Evolutionary conservation across 2,888 invertebrate genomes (phyloP).

Genomic region (Platycheirus albimanus): DNA sequence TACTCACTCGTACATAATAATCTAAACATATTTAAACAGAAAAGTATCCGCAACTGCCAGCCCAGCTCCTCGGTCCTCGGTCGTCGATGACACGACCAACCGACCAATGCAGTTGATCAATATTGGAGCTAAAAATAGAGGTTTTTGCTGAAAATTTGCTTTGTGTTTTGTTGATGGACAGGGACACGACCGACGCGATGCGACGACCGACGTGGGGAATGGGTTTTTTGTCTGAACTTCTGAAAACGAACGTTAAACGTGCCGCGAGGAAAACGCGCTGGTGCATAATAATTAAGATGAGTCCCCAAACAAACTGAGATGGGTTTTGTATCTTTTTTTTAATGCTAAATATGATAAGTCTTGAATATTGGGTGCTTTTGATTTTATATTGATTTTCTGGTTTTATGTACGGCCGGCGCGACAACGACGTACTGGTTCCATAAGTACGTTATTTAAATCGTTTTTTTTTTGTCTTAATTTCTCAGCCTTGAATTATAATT

Average conservation of each 20-base stretch:
- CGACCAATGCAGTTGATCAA: constrained; percentile 26
- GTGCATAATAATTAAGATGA: constrained; percentile 63
- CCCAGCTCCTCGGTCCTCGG: too few species aligned
- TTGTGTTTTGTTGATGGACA: constrained; percentile 20
- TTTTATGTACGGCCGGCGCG: constrained; percentile 27
- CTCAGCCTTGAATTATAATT: neutral
- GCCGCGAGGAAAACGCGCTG: constrained; percentile 27
- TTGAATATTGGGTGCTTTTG: constrained; percentile 48
- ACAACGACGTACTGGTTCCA: too few species aligned
- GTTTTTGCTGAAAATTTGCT: constrained; percentile 11
- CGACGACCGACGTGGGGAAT: constrained; percentile 22
- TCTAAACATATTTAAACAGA: constrained; percentile 31
- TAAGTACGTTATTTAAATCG: too few species aligned
- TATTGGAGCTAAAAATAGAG: constrained; percentile 49
- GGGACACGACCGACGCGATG: too few species aligned
- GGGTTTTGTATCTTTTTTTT: neutral
- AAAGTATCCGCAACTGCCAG: neutral
- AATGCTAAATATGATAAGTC: neutral
- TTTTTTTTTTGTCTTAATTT: too few species aligned
- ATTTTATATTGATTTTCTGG: constrained; percentile 62
- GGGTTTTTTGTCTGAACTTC: constrained; percentile 9
- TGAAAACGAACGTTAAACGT: constrained; percentile 1
- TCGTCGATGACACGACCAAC: neutral
- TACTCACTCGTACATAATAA: constrained; percentile 20
- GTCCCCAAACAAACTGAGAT: constrained; percentile 14